Conservation (phyloP, 2,113 vertebrate genomes). For the Lamprotornis superbus region DNA sequence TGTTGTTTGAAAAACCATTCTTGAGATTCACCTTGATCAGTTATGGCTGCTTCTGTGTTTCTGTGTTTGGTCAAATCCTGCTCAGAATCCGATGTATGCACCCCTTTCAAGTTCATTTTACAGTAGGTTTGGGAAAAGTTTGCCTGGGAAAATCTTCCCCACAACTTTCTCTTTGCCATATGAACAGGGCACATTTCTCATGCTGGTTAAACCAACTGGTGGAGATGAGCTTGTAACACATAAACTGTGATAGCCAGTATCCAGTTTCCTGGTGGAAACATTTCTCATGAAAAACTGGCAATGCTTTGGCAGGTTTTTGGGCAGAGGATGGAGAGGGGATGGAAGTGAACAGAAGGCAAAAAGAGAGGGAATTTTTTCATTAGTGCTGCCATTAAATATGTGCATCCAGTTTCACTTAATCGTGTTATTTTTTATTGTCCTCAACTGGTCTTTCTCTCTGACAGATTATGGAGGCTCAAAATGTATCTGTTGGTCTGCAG, state of each 20-base stretch:
- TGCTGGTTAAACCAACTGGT: background rate
- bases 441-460: background rate
- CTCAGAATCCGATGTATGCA: background rate
- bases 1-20: background rate
- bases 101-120: background rate
- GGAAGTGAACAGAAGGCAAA: background rate
- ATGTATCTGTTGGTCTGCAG: background rate
- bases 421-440: background rate
- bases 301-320: background rate
- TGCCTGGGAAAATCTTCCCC: background rate
- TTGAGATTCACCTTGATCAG: background rate
- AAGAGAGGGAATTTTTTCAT: background rate
- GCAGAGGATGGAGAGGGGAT: background rate
- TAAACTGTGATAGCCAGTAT: background rate
- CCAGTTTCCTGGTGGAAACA: background rate
- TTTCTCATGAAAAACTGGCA: background rate
- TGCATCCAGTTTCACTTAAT: background rate
- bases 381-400: background rate
- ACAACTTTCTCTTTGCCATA: accelerated
- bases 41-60: background rate
- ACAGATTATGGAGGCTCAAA: background rate
- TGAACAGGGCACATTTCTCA: background rate
- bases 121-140: background rate
- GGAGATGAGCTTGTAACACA: background rate
- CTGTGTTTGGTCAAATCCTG: background rate